These are phyloP conservation scores for Leucophenga montana DNA, from an alignment of 2,888 invertebrate species.

Conservation along the genomic window DNA sequence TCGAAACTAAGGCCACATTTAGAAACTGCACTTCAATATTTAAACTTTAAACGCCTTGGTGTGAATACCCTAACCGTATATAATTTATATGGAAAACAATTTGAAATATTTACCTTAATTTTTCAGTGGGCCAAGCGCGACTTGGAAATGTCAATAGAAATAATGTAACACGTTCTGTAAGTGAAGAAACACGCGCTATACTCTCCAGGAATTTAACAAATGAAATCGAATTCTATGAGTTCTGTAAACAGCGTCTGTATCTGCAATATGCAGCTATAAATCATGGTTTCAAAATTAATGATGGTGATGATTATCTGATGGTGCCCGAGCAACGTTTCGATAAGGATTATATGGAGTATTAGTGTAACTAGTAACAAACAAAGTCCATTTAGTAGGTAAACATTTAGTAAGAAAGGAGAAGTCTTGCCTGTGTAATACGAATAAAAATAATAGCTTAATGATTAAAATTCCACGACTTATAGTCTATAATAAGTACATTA, in stretches of 20 bases:
- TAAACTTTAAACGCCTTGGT: too few relatives aligned
- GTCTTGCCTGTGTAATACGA: neutral
- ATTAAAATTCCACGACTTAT: conserved; percentile 18
- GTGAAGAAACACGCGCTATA: conserved; percentile 86
- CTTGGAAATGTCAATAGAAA: conserved; percentile 80
- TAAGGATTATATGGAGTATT: conserved; percentile 36
- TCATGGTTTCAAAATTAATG: conserved; percentile 50
- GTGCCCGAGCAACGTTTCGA: conserved; percentile 56
- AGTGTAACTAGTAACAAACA: conserved; percentile 58
- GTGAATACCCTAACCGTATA: neutral
- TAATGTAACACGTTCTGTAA: conserved; percentile 75
- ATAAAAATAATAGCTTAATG: conserved; percentile 9
- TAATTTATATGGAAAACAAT: neutral
- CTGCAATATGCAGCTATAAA: conserved; percentile 83
- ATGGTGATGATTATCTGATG: conserved; percentile 64
- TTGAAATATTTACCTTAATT: neutral
- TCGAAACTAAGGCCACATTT: too few relatives aligned
- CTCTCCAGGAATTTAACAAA: conserved; percentile 87
- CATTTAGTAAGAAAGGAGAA: neutral
- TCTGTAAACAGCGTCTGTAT: conserved; percentile 88
- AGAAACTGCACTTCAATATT: too few relatives aligned
- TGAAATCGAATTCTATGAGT: conserved; percentile 93
- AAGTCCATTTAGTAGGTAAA: neutral
- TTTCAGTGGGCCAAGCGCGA: conserved; percentile 69
- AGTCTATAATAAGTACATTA: conserved; percentile 53